Base-by-base conservation (phyloP, 2,888 invertebrate species). In the Toxonevra muliebris region DNA sequence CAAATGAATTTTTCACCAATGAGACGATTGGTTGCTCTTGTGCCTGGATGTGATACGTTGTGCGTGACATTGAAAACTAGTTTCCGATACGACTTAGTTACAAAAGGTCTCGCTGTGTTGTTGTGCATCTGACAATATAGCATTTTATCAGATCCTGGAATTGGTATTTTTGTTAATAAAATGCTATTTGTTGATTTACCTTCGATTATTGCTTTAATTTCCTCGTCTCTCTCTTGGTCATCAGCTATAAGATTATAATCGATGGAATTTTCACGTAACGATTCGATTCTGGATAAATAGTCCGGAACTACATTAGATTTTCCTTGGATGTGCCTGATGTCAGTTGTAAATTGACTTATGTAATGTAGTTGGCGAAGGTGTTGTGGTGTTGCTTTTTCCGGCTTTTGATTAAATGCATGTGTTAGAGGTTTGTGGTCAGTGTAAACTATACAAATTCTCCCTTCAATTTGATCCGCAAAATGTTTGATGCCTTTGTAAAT, bases 401-500 rank as follows among this genome's bases (percentile, higher is more conserved):
- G n/a, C n/a, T n/a, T n/a, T n/a, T n/a, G n/a, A n/a, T n/a, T n/a
- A n/a, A n/a, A n/a, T n/a, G n/a, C n/a, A n/a, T n/a, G n/a, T n/a
- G n/a, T n/a, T n/a, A n/a, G n/a, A n/a, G n/a, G n/a, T n/a, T n/a
- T n/a, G n/a, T n/a, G n/a, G n/a, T n/a, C n/a, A n/a, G n/a, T n/a
- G n/a, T 69, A 76, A 1, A 84, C 76, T 1, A 66, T 73, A 42
- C 80, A 77, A 57, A 78, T 19, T 43, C 78, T 71, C 0, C 79
- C 82, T 74, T 86, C 86, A 0, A 86, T 55, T 74, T 82, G 77
- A 43, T 81, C 75, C 8, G 79, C 72, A 68, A 86, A 86, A 66
- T 82, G 72, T 61, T 78, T 77, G 1, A 85, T 74, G 0, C 80
- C 79, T 53, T 75, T 69, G 62, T 82, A 85, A 1, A 84, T 80